These are phyloP conservation scores for Pseudopleuronectes americanus DNA, from an alignment of 2,797 vertebrate genomes.

Conservation along the genomic window DNA sequence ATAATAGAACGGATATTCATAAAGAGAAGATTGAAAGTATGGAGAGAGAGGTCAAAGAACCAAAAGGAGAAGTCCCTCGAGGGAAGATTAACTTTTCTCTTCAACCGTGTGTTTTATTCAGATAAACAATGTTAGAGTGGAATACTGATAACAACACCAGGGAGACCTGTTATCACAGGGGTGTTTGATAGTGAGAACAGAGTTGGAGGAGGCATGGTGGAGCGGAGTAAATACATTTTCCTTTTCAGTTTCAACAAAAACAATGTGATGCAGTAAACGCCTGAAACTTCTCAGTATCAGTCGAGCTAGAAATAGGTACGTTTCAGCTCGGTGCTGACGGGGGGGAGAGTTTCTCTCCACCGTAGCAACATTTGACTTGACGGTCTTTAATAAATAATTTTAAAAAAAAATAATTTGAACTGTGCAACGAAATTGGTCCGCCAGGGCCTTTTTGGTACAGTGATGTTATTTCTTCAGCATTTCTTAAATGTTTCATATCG, in stretches of 20 bases:
- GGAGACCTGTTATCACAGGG: slow-evolving; percentile 63
- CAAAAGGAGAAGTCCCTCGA: slow-evolving; percentile 34
- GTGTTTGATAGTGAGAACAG: slow-evolving; percentile 64
- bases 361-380: background rate
- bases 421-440: no score
- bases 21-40: slow-evolving; percentile 49
- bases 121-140: slow-evolving; percentile 66
- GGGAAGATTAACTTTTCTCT: slow-evolving; percentile 56
- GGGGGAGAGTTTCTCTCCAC: background rate
- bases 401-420: no score
- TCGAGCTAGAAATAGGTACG: slow-evolving; percentile 21
- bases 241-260: slow-evolving; percentile 49
- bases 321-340: slow-evolving; percentile 19
- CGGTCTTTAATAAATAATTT: background rate
- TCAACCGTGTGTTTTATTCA: slow-evolving; percentile 62
- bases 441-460: no score
- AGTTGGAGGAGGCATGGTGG: slow-evolving; percentile 48
- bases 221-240: slow-evolving; percentile 54
- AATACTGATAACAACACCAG: slow-evolving; percentile 66
- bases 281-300: slow-evolving; percentile 26
- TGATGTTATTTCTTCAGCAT: no score
- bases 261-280: slow-evolving; percentile 33
- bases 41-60: slow-evolving; percentile 39
- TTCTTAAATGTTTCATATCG: no score
- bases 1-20: slow-evolving; percentile 40